Evolutionary conservation across 2,888 invertebrate genomes (phyloP).

Genomic region (Cloeon dipterum): DNA sequence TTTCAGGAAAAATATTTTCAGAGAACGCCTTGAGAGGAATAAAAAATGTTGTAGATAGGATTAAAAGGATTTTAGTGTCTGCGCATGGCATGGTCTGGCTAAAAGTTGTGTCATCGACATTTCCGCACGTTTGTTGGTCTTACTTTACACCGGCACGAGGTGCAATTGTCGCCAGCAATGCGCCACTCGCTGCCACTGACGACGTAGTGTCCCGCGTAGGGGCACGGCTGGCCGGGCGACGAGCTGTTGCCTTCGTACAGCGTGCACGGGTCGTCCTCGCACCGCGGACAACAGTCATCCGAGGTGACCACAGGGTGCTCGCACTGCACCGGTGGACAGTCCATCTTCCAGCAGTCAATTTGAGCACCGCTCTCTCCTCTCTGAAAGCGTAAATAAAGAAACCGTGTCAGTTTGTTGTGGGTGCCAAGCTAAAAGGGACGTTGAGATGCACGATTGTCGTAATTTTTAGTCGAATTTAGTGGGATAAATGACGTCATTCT

Average conservation of each 20-base stretch:
- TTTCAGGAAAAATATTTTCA: too few species aligned
- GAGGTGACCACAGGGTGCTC: conserved; percentile 33
- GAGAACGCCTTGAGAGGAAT: too few species aligned
- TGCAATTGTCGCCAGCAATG: conserved; percentile 34
- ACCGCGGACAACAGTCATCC: conserved; percentile 47
- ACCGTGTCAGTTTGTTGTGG: neutral
- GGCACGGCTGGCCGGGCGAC: conserved; percentile 28
- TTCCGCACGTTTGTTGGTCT: conserved; percentile 13
- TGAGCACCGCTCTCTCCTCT: too few species aligned
- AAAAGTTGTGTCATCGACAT: conserved; percentile 1
- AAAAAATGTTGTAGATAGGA: too few species aligned
- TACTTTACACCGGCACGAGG: conserved; percentile 52
- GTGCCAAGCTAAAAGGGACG: neutral
- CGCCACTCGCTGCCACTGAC: conserved; percentile 32
- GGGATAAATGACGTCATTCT: too few species aligned
- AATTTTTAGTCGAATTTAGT: too few species aligned
- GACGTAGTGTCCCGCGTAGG: conserved; percentile 31
- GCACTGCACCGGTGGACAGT: conserved; percentile 50
- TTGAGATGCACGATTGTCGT: too few species aligned
- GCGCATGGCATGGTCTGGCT: too few species aligned
- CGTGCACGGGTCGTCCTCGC: conserved; percentile 32
- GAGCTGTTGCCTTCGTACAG: conserved; percentile 4
- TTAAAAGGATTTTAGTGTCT: too few species aligned
- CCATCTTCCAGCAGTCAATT: conserved; percentile 72
- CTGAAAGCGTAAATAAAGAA: conserved; percentile 9